phyloP scores from a whole-genome alignment of 2,113 vertebrate genomes.

The Agelaius tricolor region DNA sequence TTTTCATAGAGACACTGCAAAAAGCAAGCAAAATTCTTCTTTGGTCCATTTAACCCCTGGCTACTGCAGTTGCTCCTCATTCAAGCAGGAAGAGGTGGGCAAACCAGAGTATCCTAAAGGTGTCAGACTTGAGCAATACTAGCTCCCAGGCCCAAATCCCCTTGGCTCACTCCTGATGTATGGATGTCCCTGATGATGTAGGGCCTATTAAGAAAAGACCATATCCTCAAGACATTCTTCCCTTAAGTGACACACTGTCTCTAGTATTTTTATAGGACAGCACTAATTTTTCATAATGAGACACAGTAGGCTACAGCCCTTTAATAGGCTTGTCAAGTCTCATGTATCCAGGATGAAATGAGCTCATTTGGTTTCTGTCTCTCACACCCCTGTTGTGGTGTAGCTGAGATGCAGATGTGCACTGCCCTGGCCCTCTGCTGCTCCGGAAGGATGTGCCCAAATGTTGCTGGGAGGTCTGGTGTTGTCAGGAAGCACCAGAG shows the following conservation, averaged over 20 bases:
- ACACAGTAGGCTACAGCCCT: conserved; percentile 28
- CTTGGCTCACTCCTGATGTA: background rate
- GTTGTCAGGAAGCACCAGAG: background rate
- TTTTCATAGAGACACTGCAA: background rate
- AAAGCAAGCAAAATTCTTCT: background rate
- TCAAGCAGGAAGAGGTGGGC: background rate
- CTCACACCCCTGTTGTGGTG: conserved; percentile 9
- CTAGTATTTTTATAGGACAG: conserved; percentile 54
- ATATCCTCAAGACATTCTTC: conserved; percentile 9
- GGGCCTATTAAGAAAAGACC: conserved; percentile 1
- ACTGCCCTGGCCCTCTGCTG: background rate
- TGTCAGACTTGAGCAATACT: background rate
- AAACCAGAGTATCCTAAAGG: background rate
- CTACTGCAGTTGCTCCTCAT: background rate
- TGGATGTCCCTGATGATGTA: conserved; percentile 17
- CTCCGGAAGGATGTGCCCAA: background rate
- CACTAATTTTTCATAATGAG: conserved; percentile 56
- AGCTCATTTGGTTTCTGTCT: conserved; percentile 54
- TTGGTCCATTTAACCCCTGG: background rate
- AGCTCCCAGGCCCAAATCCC: background rate
- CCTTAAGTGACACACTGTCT: conserved; percentile 17
- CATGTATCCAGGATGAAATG: conserved; percentile 21
- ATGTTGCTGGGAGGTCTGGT: background rate
- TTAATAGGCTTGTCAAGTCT: conserved; percentile 60
- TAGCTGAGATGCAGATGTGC: background rate